Percentiles rank a stretch among this genome's conserved stretches.
Evolutionary conservation across 2,888 invertebrate genomes (phyloP).

Genomic region (Polylopha cassiicola): DNA sequence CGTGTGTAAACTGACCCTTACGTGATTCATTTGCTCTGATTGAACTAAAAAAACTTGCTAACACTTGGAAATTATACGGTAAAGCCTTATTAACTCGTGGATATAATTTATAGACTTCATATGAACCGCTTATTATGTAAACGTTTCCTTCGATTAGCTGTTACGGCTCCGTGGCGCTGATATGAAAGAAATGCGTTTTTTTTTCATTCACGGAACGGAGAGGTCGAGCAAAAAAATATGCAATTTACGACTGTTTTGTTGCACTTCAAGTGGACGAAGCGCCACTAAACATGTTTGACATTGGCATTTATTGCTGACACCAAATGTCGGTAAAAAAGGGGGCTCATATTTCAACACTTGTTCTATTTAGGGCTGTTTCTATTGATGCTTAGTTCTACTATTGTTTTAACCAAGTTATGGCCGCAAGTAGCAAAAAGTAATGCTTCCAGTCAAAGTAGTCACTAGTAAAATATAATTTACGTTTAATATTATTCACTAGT

Average conservation of each 20-base stretch:
- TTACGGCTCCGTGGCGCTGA: background rate
- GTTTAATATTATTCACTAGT: too few species aligned
- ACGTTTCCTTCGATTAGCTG: conserved; percentile 3
- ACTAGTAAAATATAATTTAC: too few species aligned
- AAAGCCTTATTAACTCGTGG: conserved; percentile 3
- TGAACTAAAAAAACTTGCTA: conserved; percentile 14
- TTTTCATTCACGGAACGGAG: background rate
- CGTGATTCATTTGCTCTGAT: conserved; percentile 15
- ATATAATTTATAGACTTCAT: conserved; percentile 11
- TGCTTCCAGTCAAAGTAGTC: too few species aligned
- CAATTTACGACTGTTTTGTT: too few species aligned
- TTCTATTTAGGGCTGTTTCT: too few species aligned
- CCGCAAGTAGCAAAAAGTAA: too few species aligned
- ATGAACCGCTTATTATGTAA: conserved; percentile 6
- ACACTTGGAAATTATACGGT: conserved; percentile 15
- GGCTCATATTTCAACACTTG: conserved; percentile 8
- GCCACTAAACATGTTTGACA: too few species aligned
- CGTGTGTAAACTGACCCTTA: conserved; percentile 26
- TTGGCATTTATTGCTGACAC: too few species aligned
- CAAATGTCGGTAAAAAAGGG: conserved; percentile 1
- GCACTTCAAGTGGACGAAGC: conserved; percentile 8
- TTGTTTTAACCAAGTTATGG: too few species aligned
- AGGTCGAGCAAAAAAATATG: too few species aligned
- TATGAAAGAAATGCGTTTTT: background rate
- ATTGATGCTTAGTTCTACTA: too few species aligned